phyloP scores from a whole-genome alignment of 2,113 vertebrate species.

The Pseudolaguvia tuberculata region DNA sequence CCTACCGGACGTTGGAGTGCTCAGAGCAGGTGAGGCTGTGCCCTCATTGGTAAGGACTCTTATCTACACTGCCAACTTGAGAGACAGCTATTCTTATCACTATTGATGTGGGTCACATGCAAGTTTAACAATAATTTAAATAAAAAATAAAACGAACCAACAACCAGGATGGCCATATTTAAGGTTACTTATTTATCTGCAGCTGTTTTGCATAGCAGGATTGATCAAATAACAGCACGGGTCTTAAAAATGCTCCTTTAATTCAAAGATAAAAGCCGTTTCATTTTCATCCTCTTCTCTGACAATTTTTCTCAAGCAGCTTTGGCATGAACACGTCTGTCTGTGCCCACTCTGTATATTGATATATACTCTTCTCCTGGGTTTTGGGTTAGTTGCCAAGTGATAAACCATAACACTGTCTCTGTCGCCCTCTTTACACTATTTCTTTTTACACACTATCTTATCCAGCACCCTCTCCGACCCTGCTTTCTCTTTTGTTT shows the following conservation, averaged over 20 bases:
- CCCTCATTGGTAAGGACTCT: no score
- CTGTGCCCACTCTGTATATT: slow-evolving; percentile 8
- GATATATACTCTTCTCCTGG: slow-evolving; percentile 19
- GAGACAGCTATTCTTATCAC: background rate
- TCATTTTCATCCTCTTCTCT: slow-evolving; percentile 32
- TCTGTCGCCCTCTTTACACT: slow-evolving; percentile 27
- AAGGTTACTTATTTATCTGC: background rate
- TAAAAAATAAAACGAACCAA: background rate
- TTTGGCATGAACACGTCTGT: slow-evolving; percentile 20
- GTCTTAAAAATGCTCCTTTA: slow-evolving; percentile 10
- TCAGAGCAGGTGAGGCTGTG: no score
- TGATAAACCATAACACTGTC: slow-evolving; percentile 22
- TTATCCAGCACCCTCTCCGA: slow-evolving; percentile 24
- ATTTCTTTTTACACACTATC: slow-evolving; percentile 28
- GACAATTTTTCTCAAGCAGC: slow-evolving; percentile 13
- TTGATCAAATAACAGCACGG: slow-evolving; percentile 6
- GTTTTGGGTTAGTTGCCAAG: slow-evolving; percentile 13
- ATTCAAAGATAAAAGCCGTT: slow-evolving; percentile 9
- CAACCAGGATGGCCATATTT: background rate
- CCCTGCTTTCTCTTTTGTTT: background rate
- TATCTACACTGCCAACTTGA: no score
- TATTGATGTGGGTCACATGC: background rate
- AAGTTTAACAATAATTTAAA: background rate
- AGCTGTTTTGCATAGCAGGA: background rate
- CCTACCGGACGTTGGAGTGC: no score